Evolutionary conservation across 2,888 invertebrate species (phyloP), one percentile per base, ranked within the genome.

Genomic region (Drosophila leonis): DNA sequence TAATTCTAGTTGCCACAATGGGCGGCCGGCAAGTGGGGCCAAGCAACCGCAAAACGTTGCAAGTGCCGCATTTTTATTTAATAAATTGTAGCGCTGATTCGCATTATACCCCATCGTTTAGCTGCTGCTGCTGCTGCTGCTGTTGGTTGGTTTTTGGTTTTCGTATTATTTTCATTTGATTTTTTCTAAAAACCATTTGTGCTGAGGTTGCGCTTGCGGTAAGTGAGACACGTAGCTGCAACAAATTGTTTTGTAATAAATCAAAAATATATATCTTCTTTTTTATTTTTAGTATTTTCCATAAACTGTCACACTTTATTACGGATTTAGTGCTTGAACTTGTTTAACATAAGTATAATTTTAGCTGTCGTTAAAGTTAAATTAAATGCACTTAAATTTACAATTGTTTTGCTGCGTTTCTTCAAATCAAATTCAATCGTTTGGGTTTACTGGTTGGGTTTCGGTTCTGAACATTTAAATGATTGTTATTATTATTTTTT

Each of bases 281-380:
- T 27, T 48, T 67, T 56, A 44, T 33, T 31, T 55, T 60, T 78
- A 54, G 52, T 70, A 60, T 62, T 71, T 85, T 78, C 66, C 70
- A 85, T 80, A 88, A 89, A 87, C 73, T 77, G 72, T 84, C 82
- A 79, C 77, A 88, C 82, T 85, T 89, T 89, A 87, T 89, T 87
- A 72, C 70, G 68, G 74, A 59, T 75, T 83, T 73, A 70, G 75
- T 67, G 67, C 62, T 69, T 77, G 64, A 68, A 66, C 55, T 63
- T 54, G 29, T 74, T 74, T 39, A 80, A 77, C 70, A 76, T 78
- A 88, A 85, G 72, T 72, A 65, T 46, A 85, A 37, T 66, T 64
- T 52, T 18, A 54, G 55, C 65, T 64, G 60, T 61, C 51, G 20
- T 59, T 63, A 65, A 64, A 41, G 15, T 59, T 3, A 59, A 59